Evolutionary conservation across 2,113 vertebrate species (phyloP), one percentile per base, ranked within the genome.

Genomic region (Odontophorus gujanensis): DNA sequence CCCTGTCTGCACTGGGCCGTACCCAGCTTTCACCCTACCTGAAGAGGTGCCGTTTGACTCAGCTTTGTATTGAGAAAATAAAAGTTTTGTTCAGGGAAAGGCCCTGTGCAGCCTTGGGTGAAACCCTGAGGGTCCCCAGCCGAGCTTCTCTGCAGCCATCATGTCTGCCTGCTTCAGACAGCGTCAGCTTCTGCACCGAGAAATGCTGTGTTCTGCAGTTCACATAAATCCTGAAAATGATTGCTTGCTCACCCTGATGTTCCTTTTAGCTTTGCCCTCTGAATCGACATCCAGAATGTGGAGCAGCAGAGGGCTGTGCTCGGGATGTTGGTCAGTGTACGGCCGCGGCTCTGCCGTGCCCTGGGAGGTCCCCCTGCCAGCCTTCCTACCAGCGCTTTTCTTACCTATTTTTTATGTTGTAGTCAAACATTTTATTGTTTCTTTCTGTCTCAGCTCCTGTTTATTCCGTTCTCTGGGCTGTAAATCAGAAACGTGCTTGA

Each of bases 131-230:
- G 45, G 32, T 19, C 9, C 25, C 40, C 30, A 10, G 0, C 5
- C 3, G 28, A 11, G 72, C 9, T 2, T 14, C n/a, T 26, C 15
- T 24, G 34, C 25, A 45, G 50, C 40, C 50, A 6, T 20, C 4
- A 1, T 6, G 7, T 24, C 47, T 7, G 26, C 2, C 7, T 7
- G 42, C 16, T 1, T 50, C 16, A 7, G 1, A 13, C 36, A 15
- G 21, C 1, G 6, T 32, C 25, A 53, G 22, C 38, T 42, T n/a
- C 36, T 63, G 26, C 38, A 6, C 50, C 42, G 42, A 26, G 25
- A 65, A 65, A 34, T 42, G 45, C 51, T 14, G 1, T 36, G 77
- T 72, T 78, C 72, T 62, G n/a, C 38, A 78, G 40, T 50, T 51
- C 66, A 62, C 16, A 45, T 42, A 28, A 2, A 25, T 40, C 16